phyloP scores from a whole-genome alignment of 2,797 vertebrate genomes.

The Perdix hodgsoniae region DNA sequence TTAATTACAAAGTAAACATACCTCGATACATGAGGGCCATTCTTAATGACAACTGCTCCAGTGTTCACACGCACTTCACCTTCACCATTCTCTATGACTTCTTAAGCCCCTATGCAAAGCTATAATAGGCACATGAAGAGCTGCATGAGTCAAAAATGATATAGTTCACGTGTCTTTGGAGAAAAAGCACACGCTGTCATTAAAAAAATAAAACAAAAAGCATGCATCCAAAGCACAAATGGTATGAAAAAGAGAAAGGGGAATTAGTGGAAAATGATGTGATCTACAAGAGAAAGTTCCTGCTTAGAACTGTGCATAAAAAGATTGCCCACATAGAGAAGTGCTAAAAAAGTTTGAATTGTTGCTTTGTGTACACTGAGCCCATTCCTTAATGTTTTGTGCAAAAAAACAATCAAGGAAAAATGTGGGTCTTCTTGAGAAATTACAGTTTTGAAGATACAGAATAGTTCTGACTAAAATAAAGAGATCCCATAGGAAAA shows the following conservation, averaged over 20 bases:
- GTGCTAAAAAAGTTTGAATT: not conserved
- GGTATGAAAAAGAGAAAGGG: not conserved
- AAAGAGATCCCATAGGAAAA: not conserved
- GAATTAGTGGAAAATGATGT: not conserved
- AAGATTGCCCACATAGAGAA: not conserved
- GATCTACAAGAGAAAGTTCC: not conserved
- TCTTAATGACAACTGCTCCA: not conserved
- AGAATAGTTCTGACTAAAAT: not conserved
- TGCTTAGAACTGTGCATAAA: not conserved
- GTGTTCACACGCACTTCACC: constrained; percentile 20
- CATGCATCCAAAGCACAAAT: not conserved
- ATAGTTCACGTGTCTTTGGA: not conserved
- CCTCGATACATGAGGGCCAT: not conserved
- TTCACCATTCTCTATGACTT: not conserved
- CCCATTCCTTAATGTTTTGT: not conserved
- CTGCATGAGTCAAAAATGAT: not conserved
- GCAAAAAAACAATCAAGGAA: not conserved
- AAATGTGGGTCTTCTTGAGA: not conserved
- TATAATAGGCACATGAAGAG: constrained; percentile 29
- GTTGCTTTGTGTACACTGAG: not conserved
- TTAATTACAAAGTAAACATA: not conserved
- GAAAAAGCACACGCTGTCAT: constrained; percentile 4
- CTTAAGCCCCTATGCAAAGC: not conserved
- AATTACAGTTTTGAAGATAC: not conserved
- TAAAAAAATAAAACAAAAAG: not conserved